Percentiles rank a stretch among this genome's conserved stretches.
Evolutionary conservation across 2,797 vertebrate species (phyloP).

Genomic region (Enteromius fasciolatus): DNA sequence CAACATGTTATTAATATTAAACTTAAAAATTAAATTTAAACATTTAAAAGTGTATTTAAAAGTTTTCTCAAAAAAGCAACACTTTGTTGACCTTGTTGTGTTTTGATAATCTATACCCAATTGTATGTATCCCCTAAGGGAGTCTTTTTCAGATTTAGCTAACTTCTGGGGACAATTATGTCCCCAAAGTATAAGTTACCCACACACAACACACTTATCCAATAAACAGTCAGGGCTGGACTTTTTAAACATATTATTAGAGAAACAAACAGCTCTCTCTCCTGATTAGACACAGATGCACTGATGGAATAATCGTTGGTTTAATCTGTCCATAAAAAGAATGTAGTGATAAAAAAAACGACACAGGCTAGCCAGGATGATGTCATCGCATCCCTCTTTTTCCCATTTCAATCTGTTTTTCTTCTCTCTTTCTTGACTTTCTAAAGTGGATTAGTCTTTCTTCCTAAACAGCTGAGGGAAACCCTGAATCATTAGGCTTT

Average conservation of each 20-base stretch:
- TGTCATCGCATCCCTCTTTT: slow-evolving; percentile 37
- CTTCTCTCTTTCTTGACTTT: slow-evolving; percentile 13
- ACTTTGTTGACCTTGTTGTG: not conserved
- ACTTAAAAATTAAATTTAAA: not conserved
- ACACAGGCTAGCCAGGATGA: slow-evolving; percentile 37
- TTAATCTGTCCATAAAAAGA: slow-evolving; percentile 55
- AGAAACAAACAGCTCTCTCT: slow-evolving; percentile 68
- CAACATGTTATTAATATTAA: not conserved
- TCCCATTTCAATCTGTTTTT: slow-evolving; percentile 1
- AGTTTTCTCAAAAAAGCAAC: not conserved
- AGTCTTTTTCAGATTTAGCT: slow-evolving; percentile 7
- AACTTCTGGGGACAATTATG: slow-evolving; percentile 34
- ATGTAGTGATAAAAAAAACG: slow-evolving; percentile 30
- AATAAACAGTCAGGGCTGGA: slow-evolving; percentile 51
- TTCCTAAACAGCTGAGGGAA: slow-evolving; percentile 54
- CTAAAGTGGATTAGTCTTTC: slow-evolving; percentile 16
- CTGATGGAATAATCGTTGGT: slow-evolving; percentile 15
- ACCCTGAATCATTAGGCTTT: slow-evolving; percentile 33
- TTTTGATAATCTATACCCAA: slow-evolving; percentile 20
- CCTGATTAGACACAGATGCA: slow-evolving; percentile 59
- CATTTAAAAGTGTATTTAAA: not conserved
- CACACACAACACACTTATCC: slow-evolving; percentile 45
- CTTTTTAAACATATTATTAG: slow-evolving; percentile 67
- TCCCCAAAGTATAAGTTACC: slow-evolving; percentile 26
- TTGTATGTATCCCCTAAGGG: not conserved